phyloP scores from a whole-genome alignment of 2,888 invertebrate genomes.

The Pachymerium ferrugineum region DNA sequence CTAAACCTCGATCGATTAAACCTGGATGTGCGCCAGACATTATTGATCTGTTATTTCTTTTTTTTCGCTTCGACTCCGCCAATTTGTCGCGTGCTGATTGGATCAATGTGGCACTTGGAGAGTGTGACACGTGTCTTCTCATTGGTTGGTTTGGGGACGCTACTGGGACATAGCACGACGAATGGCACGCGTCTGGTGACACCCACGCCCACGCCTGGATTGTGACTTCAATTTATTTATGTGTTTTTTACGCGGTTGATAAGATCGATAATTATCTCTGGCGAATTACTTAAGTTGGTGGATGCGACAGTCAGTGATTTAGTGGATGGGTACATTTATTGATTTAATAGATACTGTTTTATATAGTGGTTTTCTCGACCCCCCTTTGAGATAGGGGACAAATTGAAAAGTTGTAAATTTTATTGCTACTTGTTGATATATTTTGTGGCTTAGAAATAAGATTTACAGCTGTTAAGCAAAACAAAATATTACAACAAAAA shows the following conservation, averaged over 20 bases:
- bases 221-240: background rate
- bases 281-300: background rate
- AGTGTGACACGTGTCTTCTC: background rate
- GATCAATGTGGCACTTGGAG: background rate
- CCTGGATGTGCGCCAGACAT: background rate
- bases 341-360: background rate
- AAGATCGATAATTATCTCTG: background rate
- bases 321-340: background rate
- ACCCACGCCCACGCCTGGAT: background rate
- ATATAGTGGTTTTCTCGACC: background rate
- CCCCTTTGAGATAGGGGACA: background rate
- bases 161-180: background rate
- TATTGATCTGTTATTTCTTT: background rate
- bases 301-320: background rate
- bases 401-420: no score
- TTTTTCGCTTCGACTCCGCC: no score
- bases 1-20: background rate
- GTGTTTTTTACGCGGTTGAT: background rate
- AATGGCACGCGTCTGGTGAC: constrained; percentile 13
- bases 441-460: no score
- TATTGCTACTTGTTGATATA: no score
- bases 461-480: no score
- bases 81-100: background rate
- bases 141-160: background rate
- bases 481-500: no score